Conservation (phyloP, 1,140 invertebrate species). For the Theocolax elegans region DNA sequence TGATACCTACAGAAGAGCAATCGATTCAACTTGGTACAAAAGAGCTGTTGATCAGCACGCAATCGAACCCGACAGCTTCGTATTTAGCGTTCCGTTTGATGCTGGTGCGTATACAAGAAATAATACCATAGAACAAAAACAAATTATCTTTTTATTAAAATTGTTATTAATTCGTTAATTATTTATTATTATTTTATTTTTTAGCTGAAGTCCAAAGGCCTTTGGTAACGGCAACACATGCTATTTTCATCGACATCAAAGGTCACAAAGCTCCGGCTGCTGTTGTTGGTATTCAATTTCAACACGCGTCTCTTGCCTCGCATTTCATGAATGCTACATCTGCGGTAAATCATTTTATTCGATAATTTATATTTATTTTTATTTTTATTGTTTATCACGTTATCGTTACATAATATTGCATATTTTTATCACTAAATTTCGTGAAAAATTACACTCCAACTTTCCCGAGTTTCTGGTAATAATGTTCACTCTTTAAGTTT, state of each 20-base stretch:
- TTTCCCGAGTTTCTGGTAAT: no score
- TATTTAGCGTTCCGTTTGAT: constrained; percentile 90
- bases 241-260: constrained; percentile 87
- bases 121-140: no score
- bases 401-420: not conserved
- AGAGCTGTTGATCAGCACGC: constrained; percentile 90
- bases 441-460: no score
- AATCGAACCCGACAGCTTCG: constrained; percentile 88
- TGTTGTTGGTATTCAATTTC: constrained; percentile 89
- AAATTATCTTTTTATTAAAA: not conserved
- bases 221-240: constrained; percentile 88
- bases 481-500: no score
- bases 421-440: no score
- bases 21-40: constrained; percentile 92
- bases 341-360: constrained; percentile 70
- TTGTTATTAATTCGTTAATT: no score
- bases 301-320: constrained; percentile 80
- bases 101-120: constrained; percentile 68
- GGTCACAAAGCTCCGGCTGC: constrained; percentile 88
- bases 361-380: not conserved
- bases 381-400: not conserved
- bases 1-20: constrained; percentile 82
- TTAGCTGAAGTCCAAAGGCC: constrained; percentile 69
- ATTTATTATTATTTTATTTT: constrained; percentile 34
- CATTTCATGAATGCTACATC: constrained; percentile 90